A percentile compares a stretch with the other conserved stretches of the same genome.
These are phyloP conservation scores for Diaperis boleti DNA, from an alignment of 2,888 invertebrate species.

Conservation along the genomic window DNA sequence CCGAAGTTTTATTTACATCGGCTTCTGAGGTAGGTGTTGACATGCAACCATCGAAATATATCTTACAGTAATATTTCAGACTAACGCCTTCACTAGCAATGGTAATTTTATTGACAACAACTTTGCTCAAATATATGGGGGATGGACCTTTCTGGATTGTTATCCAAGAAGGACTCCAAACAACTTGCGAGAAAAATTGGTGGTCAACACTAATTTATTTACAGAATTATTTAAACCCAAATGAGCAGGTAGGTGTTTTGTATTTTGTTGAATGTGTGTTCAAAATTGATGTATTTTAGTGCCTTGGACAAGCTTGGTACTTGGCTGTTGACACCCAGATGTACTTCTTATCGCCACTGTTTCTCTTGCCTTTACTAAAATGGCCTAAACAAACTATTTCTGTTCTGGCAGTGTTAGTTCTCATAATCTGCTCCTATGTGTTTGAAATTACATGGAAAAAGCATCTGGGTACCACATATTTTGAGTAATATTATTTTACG, in stretches of 20 bases:
- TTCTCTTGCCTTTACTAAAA: slow-evolving; percentile 67
- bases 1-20: slow-evolving; percentile 20
- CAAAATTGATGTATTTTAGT: slow-evolving; percentile 61
- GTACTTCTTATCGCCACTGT: slow-evolving; percentile 69
- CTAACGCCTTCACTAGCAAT: slow-evolving; percentile 67
- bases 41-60: not conserved
- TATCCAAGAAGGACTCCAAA: slow-evolving; percentile 43
- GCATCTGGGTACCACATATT: slow-evolving; percentile 30
- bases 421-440: slow-evolving; percentile 39
- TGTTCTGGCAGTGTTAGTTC: slow-evolving; percentile 15
- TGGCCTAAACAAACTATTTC: slow-evolving; percentile 54
- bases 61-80: slow-evolving; percentile 54
- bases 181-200: slow-evolving; percentile 62
- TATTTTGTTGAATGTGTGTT: no score
- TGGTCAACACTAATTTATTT: slow-evolving; percentile 65
- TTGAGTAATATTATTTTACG: slow-evolving; percentile 37
- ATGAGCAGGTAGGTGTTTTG: slow-evolving; percentile 56
- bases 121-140: slow-evolving; percentile 64
- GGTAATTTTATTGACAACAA: slow-evolving; percentile 64
- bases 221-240: slow-evolving; percentile 61
- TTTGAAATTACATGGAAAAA: slow-evolving; percentile 42
- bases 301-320: slow-evolving; percentile 72
- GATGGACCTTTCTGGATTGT: slow-evolving; percentile 67
- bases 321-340: slow-evolving; percentile 72
- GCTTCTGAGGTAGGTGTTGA: slow-evolving; percentile 19